A percentile compares a stretch with the other conserved stretches of the same genome.
Conservation (phyloP, 2,797 vertebrate species). For the Sebastes umbrosus region DNA sequence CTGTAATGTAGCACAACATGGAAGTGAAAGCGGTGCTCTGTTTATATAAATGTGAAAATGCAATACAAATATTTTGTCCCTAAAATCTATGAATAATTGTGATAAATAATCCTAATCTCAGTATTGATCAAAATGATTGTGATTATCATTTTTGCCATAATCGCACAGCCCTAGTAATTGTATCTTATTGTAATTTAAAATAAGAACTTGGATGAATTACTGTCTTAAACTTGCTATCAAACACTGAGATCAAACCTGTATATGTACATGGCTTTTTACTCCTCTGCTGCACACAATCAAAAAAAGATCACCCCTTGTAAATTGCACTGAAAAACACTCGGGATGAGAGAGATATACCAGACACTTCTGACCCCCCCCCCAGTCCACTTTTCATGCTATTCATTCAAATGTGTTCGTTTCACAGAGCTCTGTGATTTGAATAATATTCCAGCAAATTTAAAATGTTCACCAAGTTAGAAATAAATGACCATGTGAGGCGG, state of each 20-base stretch:
- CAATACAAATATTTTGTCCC: too few relatives aligned
- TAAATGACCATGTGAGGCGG: conserved; percentile 48
- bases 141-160: too few relatives aligned
- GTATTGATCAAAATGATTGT: too few relatives aligned
- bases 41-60: too few relatives aligned
- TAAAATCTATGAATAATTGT: too few relatives aligned
- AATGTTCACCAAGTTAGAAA: conserved; percentile 62
- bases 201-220: not conserved
- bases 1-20: too few relatives aligned
- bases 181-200: not conserved
- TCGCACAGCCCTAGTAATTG: not conserved
- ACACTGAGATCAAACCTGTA: not conserved
- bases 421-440: conserved; percentile 59
- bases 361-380: conserved; percentile 1
- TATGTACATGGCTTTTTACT: not conserved
- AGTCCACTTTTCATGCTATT: conserved; percentile 36
- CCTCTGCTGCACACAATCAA: not conserved
- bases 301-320: not conserved
- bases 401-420: conserved; percentile 55
- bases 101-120: too few relatives aligned
- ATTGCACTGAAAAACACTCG: conserved; percentile 14
- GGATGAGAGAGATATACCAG: conserved; percentile 5
- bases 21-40: too few relatives aligned
- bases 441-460: conserved; percentile 62
- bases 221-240: not conserved